Percentiles rank a stretch among this genome's conserved stretches.
Conservation (phyloP, 2,888 invertebrate genomes). For the Odontothrips loti region DNA sequence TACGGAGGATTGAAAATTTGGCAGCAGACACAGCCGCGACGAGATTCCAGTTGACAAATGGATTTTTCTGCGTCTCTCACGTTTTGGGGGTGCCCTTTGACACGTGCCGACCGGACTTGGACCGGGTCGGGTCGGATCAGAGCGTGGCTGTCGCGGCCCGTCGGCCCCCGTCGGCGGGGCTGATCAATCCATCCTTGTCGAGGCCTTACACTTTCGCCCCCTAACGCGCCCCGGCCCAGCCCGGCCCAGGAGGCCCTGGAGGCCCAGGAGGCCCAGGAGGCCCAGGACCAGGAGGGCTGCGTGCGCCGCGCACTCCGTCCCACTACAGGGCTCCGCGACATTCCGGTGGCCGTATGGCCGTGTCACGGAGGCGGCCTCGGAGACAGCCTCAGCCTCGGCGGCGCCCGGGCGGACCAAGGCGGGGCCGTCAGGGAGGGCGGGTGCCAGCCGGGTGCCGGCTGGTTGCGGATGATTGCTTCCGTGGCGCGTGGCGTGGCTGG, state of each 20-base stretch:
- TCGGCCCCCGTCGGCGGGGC: neutral
- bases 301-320: neutral
- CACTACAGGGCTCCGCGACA: neutral
- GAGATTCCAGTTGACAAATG: neutral
- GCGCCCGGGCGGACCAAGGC: too few species aligned
- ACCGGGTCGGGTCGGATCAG: too few species aligned
- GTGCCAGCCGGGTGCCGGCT: neutral
- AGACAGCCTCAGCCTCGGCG: neutral
- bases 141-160: too few species aligned
- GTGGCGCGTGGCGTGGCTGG: neutral
- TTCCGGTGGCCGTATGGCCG: neutral
- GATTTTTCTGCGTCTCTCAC: neutral
- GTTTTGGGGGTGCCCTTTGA: neutral
- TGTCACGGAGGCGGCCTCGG: neutral
- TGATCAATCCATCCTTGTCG: constrained; percentile 7
- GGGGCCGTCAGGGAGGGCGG: too few species aligned
- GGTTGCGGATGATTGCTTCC: neutral
- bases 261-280: neutral
- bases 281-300: neutral
- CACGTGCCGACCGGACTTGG: neutral
- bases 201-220: neutral
- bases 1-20: neutral
- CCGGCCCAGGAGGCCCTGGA: neutral
- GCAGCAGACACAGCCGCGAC: neutral
- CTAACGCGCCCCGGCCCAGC: neutral